phyloP scores from a whole-genome alignment of 2,113 vertebrate genomes.

The Marcusenius ussheri region DNA sequence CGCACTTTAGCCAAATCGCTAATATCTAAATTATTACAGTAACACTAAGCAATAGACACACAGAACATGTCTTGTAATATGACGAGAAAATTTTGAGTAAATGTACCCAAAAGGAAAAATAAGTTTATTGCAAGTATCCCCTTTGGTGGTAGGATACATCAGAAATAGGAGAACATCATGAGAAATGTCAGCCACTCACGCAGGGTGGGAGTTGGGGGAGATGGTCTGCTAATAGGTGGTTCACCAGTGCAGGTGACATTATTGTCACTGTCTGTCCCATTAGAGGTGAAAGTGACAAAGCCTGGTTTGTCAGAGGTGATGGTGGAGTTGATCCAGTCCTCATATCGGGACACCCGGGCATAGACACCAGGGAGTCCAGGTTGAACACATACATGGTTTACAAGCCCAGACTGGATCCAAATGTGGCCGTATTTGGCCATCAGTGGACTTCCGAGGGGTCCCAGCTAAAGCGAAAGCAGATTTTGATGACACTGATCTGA shows the following conservation, averaged over 20 bases:
- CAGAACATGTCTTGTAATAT: background rate
- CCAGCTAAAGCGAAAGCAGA: slow-evolving; percentile 41
- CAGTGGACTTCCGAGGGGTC: slow-evolving; percentile 74
- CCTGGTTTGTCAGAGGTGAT: slow-evolving; percentile 30
- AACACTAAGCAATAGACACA: background rate
- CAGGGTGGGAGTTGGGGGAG: too few relatives aligned
- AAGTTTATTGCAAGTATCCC: too few relatives aligned
- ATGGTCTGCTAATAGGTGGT: background rate
- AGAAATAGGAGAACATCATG: too few relatives aligned
- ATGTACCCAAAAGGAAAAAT: background rate
- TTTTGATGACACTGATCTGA: too few relatives aligned
- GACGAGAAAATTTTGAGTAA: too few relatives aligned
- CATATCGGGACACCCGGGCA: slow-evolving; percentile 60
- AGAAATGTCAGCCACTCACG: too few relatives aligned
- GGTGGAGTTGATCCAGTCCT: slow-evolving; percentile 59
- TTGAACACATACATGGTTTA: slow-evolving; percentile 69
- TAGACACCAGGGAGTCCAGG: slow-evolving; percentile 70
- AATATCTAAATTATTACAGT: background rate
- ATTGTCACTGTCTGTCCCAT: slow-evolving; percentile 29
- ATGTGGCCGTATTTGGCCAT: slow-evolving; percentile 51
- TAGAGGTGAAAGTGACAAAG: slow-evolving; percentile 38
- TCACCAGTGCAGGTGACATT: slow-evolving; percentile 13
- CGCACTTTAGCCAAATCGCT: too few relatives aligned
- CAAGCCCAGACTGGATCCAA: slow-evolving; percentile 70
- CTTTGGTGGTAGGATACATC: too few relatives aligned